Evolutionary conservation across 2,888 invertebrate species (phyloP).

Genomic region (Marronus borbonicus): DNA sequence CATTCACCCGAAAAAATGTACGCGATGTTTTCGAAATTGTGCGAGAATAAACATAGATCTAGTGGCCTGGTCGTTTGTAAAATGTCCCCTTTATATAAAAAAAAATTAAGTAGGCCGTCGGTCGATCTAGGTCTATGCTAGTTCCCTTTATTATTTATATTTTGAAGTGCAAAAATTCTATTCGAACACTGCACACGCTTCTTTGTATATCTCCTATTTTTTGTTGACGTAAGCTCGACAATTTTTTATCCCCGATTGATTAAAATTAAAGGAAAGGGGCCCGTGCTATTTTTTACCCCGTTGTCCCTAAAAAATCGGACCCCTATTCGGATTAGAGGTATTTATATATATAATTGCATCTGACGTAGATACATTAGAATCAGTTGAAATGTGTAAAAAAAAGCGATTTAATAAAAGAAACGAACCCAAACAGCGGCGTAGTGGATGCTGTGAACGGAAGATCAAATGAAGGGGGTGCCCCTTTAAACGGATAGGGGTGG

Average conservation of each 20-base stretch:
- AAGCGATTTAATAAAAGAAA: slow-evolving; percentile 17
- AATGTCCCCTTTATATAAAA: background rate
- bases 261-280: slow-evolving; percentile 44
- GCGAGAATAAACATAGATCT: slow-evolving; percentile 18
- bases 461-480: slow-evolving; percentile 50
- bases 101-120: background rate
- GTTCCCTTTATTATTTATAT: background rate
- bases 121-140: background rate
- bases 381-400: slow-evolving; percentile 29
- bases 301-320: slow-evolving; percentile 57
- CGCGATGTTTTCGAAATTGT: slow-evolving; percentile 40
- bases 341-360: slow-evolving; percentile 37
- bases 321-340: slow-evolving; percentile 32
- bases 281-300: slow-evolving; percentile 57
- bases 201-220: background rate
- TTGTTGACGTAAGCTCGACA: slow-evolving; percentile 19
- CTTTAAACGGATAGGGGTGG: slow-evolving; percentile 48
- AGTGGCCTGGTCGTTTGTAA: background rate
- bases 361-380: slow-evolving; percentile 8
- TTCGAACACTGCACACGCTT: background rate
- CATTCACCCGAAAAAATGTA: slow-evolving; percentile 59
- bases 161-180: slow-evolving; percentile 12
- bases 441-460: background rate
- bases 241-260: slow-evolving; percentile 29
- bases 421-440: background rate